These are phyloP conservation scores for Scaptomyza graminum DNA, from an alignment of 1,140 invertebrate genomes.

Conservation along the genomic window DNA sequence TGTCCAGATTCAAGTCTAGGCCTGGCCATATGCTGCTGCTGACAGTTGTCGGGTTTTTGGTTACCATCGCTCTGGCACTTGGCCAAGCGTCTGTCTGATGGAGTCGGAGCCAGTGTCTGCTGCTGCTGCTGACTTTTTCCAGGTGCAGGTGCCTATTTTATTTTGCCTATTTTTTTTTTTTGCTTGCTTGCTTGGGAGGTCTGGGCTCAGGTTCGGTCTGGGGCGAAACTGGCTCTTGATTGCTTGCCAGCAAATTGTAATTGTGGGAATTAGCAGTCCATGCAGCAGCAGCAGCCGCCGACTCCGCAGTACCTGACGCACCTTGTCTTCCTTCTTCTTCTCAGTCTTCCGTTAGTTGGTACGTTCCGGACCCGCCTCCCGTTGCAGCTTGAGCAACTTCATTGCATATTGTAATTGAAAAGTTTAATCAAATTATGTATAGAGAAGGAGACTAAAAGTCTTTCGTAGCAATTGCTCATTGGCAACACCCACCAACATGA, in stretches of 20 bases:
- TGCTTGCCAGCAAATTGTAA: constrained; percentile 80
- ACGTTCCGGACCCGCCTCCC: constrained; percentile 1
- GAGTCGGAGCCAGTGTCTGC: constrained; percentile 19
- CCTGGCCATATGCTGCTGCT: constrained; percentile 61
- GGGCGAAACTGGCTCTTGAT: constrained; percentile 55
- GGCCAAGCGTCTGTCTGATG: constrained; percentile 52
- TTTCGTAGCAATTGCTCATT: constrained; percentile 15
- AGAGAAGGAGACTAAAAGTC: constrained; percentile 60
- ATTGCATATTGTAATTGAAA: constrained; percentile 81
- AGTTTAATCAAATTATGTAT: constrained; percentile 77
- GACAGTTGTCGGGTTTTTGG: constrained; percentile 48
- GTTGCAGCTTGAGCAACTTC: constrained; percentile 58
- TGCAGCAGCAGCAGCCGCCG: constrained; percentile 16
- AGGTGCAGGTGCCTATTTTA: constrained; percentile 24
- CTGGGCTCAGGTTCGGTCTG: constrained; percentile 15
- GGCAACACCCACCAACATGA: constrained; percentile 58
- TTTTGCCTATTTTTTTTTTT: constrained; percentile 15
- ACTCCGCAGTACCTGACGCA: neutral
- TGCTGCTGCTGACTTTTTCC: constrained; percentile 8
- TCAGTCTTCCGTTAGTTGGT: too few relatives aligned
- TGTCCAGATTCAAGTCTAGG: constrained; percentile 60
- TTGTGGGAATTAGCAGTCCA: constrained; percentile 78
- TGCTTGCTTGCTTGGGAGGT: constrained; percentile 38
- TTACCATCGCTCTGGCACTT: constrained; percentile 47
- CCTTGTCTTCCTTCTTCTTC: neutral